Conservation (phyloP, 2,888 invertebrate genomes). For the Cremastinae sp. region DNA sequence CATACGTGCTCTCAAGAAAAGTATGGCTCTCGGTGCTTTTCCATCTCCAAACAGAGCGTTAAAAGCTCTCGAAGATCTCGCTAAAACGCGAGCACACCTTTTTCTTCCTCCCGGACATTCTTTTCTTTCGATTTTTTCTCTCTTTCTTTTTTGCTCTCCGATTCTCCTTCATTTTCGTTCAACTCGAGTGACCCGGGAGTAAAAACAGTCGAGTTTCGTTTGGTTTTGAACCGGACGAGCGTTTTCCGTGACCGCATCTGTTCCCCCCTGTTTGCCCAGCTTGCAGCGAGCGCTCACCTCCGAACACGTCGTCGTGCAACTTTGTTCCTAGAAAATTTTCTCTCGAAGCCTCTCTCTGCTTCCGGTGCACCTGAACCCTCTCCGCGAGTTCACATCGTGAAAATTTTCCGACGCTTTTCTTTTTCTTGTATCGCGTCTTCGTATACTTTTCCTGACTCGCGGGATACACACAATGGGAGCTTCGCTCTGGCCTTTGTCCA, state of each 20-base stretch:
- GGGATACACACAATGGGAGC: too few species aligned
- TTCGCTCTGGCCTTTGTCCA: too few species aligned
- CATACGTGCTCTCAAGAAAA: slow-evolving; percentile 29
- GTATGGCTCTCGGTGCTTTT: slow-evolving; percentile 30
- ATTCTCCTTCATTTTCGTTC: slow-evolving; percentile 29
- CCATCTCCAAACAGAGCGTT: slow-evolving; percentile 36
- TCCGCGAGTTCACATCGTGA: too few species aligned
- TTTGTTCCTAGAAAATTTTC: slow-evolving; percentile 41
- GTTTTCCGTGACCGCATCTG: slow-evolving; percentile 47
- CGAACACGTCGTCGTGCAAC: slow-evolving; percentile 42
- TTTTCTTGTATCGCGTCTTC: too few species aligned
- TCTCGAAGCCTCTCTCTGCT: background rate
- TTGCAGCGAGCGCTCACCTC: slow-evolving; percentile 16
- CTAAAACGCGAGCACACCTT: slow-evolving; percentile 26
- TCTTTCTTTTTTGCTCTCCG: background rate
- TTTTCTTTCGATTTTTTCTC: slow-evolving; percentile 14
- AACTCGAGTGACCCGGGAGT: slow-evolving; percentile 29
- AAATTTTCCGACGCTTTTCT: too few species aligned
- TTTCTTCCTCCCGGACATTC: slow-evolving; percentile 32
- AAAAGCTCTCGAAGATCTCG: slow-evolving; percentile 52
- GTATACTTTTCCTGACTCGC: too few species aligned
- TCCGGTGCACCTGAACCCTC: too few species aligned
- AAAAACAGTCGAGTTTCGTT: slow-evolving; percentile 39
- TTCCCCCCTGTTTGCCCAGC: slow-evolving; percentile 45
- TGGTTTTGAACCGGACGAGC: slow-evolving; percentile 37